phyloP scores from a whole-genome alignment of 2,797 vertebrate species.

The Leucoraja ocellata region DNA sequence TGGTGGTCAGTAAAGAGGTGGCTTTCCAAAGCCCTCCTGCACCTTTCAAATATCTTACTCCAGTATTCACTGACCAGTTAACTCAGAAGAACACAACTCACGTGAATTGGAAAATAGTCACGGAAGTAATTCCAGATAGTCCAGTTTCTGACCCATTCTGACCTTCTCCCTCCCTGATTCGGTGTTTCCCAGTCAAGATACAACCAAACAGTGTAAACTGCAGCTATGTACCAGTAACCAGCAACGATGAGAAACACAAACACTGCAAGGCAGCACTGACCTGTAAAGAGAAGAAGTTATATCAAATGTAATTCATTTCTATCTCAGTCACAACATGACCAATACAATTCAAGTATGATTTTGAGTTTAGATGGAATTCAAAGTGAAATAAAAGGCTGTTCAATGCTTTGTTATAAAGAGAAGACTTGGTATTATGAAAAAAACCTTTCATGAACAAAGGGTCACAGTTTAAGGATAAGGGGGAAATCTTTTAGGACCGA shows the following conservation, averaged over 20 bases:
- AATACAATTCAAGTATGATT: neutral
- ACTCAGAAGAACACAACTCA: constrained; percentile 52
- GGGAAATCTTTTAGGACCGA: too few species aligned
- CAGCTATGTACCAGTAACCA: constrained; percentile 72
- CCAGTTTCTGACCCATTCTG: constrained; percentile 67
- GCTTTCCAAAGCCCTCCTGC: neutral
- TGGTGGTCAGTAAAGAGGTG: neutral
- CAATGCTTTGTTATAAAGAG: neutral
- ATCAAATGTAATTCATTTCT: neutral
- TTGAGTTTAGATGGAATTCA: neutral
- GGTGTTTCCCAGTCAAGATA: constrained; percentile 79
- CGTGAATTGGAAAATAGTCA: constrained; percentile 81
- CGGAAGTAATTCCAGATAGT: constrained; percentile 70
- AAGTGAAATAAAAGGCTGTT: neutral
- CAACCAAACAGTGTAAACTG: constrained; percentile 77
- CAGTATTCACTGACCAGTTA: neutral
- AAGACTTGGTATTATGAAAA: neutral
- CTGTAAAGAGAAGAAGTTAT: constrained; percentile 51
- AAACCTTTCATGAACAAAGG: too few species aligned
- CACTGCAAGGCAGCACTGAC: constrained; percentile 62
- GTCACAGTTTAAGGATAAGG: too few species aligned
- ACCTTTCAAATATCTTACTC: neutral
- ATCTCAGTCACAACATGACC: neutral
- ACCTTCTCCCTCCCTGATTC: constrained; percentile 68
- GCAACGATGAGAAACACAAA: constrained; percentile 64